Evolutionary conservation across 2,113 vertebrate species (phyloP).

Genomic region (Lethenteron reissneri): DNA sequence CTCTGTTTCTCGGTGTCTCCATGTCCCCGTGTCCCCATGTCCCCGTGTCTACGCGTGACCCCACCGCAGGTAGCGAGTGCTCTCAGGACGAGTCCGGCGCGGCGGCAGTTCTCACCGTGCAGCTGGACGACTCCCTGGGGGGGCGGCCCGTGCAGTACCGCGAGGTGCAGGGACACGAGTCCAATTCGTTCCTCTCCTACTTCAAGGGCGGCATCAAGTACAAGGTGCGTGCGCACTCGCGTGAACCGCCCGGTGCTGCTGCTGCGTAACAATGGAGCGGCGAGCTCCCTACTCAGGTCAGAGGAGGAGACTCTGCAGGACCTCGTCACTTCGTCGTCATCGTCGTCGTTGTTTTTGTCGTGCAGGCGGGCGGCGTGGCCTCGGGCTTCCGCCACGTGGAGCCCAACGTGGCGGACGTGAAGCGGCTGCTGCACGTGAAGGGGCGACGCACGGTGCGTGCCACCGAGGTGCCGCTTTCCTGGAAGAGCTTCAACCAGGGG

Average conservation of each 20-base stretch:
- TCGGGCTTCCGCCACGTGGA: slow-evolving; percentile 88
- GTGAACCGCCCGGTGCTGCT: too few species aligned
- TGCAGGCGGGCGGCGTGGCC: slow-evolving; percentile 71
- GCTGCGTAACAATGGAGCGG: too few species aligned
- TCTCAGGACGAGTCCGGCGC: slow-evolving; percentile 50
- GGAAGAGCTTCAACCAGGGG: slow-evolving; percentile 84
- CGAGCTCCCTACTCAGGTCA: too few species aligned
- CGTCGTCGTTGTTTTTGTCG: too few species aligned
- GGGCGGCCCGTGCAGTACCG: slow-evolving; percentile 49
- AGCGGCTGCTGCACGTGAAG: slow-evolving; percentile 76
- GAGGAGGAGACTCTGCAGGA: too few species aligned
- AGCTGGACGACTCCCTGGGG: slow-evolving; percentile 44
- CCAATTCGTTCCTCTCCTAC: slow-evolving; percentile 45
- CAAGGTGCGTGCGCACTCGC: slow-evolving; percentile 30
- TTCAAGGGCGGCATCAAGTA: slow-evolving; percentile 56
- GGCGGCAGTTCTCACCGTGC: slow-evolving; percentile 48
- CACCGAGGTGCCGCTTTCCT: slow-evolving; percentile 60
- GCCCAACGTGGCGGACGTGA: slow-evolving; percentile 61
- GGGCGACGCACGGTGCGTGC: slow-evolving; percentile 46
- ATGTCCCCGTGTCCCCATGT: too few species aligned
- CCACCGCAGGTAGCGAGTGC: slow-evolving; percentile 35
- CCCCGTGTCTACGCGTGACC: too few species aligned
- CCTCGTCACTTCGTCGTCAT: too few species aligned
- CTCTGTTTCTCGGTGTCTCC: not conserved
- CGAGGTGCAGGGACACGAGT: slow-evolving; percentile 53